Percentiles rank a stretch among this genome's conserved stretches.
Conservation (phyloP, 2,888 invertebrate species). For the Drosophila nr. medialis region DNA sequence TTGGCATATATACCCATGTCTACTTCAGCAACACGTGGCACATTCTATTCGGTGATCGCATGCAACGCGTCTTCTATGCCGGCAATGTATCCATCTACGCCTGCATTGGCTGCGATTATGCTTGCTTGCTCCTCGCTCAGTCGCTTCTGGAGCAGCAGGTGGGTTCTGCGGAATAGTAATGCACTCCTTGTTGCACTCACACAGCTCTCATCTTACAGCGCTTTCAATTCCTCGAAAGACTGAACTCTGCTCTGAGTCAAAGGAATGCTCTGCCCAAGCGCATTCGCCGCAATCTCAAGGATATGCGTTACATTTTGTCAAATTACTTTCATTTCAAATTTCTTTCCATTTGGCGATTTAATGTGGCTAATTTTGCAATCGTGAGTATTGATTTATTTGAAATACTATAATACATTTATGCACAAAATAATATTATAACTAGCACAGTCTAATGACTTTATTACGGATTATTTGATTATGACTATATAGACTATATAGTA, state of each 20-base stretch:
- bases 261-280: constrained; percentile 31
- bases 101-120: constrained; percentile 78
- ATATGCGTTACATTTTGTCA: constrained; percentile 33
- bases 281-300: constrained; percentile 43
- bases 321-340: constrained; percentile 46
- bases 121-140: constrained; percentile 64
- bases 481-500: neutral
- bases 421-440: neutral
- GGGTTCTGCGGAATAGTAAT: neutral
- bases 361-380: constrained; percentile 38
- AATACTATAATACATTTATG: neutral
- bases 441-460: neutral
- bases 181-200: neutral
- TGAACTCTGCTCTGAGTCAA: constrained; percentile 24
- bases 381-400: constrained; percentile 19
- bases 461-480: neutral
- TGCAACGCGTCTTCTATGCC: constrained; percentile 74
- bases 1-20: constrained; percentile 67
- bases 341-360: constrained; percentile 42
- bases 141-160: constrained; percentile 62
- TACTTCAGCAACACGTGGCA: constrained; percentile 76
- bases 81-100: constrained; percentile 73
- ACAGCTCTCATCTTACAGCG: constrained; percentile 29
- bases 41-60: constrained; percentile 66
- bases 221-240: constrained; percentile 24